These are phyloP conservation scores for Aquatica leii DNA, from an alignment of 2,888 invertebrate genomes.

Conservation along the genomic window DNA sequence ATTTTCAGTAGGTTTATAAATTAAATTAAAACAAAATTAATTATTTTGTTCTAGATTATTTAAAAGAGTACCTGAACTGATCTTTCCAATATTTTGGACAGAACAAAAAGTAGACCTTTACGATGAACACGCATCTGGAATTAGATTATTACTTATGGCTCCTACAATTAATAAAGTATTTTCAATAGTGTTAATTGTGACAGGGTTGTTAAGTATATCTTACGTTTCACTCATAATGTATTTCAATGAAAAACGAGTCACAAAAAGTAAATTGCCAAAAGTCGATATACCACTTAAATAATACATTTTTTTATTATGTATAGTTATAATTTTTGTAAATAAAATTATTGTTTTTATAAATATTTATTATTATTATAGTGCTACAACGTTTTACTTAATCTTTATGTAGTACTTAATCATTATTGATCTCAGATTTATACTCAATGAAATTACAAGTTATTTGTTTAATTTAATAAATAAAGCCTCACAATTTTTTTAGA, in stretches of 20 bases:
- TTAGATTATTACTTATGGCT: constrained; percentile 4
- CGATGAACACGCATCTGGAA: constrained; percentile 62
- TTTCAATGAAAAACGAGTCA: neutral
- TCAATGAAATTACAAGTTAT: too few species aligned
- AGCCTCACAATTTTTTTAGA: too few species aligned
- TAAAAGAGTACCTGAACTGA: constrained; percentile 70
- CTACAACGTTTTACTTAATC: too few species aligned
- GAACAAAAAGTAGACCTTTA: constrained; percentile 71
- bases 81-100: constrained; percentile 81
- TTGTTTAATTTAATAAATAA: too few species aligned
- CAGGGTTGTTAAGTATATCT: constrained; percentile 2
- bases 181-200: neutral
- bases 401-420: too few species aligned
- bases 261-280: constrained; percentile 7
- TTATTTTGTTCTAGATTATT: constrained; percentile 65
- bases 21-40: neutral
- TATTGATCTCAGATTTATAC: too few species aligned
- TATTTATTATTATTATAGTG: too few species aligned
- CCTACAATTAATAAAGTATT: neutral
- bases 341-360: constrained; percentile 1
- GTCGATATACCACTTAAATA: constrained; percentile 8
- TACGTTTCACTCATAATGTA: neutral
- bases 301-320: neutral
- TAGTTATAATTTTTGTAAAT: constrained; percentile 8
- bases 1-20: constrained; percentile 68